A percentile compares a stretch with the other conserved stretches of the same genome.
phyloP scores from a whole-genome alignment of 2,888 invertebrate species.

The Megalurothrips usitatus region DNA sequence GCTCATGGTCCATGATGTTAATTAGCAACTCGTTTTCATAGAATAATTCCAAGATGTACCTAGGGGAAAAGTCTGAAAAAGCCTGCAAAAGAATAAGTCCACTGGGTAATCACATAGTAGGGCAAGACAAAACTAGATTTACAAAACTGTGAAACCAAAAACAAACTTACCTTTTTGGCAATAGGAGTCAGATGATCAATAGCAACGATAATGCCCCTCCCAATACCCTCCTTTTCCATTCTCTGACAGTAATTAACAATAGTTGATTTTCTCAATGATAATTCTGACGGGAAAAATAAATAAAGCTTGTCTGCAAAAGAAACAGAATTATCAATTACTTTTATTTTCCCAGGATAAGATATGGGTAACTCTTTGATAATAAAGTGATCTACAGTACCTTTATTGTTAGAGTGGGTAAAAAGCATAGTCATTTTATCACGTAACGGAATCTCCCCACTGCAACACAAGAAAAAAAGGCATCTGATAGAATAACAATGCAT shows the following conservation, averaged over 20 bases:
- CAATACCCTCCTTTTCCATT: constrained; percentile 99
- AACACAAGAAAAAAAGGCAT: constrained; percentile 41
- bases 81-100: constrained; percentile 57
- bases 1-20: constrained; percentile 95
- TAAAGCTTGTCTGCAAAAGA: constrained; percentile 83
- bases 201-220: constrained; percentile 94
- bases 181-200: constrained; percentile 99
- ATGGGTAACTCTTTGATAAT: neutral
- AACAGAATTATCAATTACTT: neutral
- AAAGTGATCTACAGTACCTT: constrained; percentile 67
- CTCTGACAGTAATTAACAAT: constrained; percentile 98
- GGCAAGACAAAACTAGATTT: neutral
- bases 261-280: constrained; percentile 97
- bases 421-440: constrained; percentile 92
- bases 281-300: constrained; percentile 98
- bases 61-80: constrained; percentile 96
- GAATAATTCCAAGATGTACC: constrained; percentile 96
- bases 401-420: constrained; percentile 94
- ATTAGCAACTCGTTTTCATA: constrained; percentile 91
- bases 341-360: neutral
- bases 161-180: constrained; percentile 65
- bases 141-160: too few relatives aligned
- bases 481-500: neutral
- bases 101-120: neutral
- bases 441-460: constrained; percentile 85